Base-by-base conservation (phyloP, 1,140 invertebrate genomes). In the Bacillus rossius region DNA sequence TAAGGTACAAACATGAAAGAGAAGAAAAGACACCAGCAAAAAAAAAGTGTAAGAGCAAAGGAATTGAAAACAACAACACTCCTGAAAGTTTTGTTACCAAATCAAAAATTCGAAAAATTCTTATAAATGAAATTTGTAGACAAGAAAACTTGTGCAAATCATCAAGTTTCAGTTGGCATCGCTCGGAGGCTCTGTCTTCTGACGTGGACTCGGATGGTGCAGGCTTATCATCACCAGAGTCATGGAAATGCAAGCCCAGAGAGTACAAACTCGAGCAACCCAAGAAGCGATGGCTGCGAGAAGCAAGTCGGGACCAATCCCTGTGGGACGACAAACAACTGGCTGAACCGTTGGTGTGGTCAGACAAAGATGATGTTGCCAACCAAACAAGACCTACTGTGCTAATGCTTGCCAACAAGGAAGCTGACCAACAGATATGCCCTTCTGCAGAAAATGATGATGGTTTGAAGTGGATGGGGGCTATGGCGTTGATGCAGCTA, bases 401-500 rank as follows among this genome's bases (percentile, higher is more conserved):
- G 17, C 60, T 82, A 2, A 80, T 83, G 69, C 61, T 76, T 14
- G 79, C 77, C 53, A 73, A 74, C 59, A 60, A 17, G 47, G 19
- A 62, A 29, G 25, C n/a, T 14, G 50, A 62, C 14, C 41, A 37
- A 7, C 19, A 5, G 22, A 55, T n/a, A 7, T 34, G 29, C 10
- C 29, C 29, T 20, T 41, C 13, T 25, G 61, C 59, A 2, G 57
- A 49, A 16, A 47, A 59, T 7, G 76, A 77, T 43, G 75, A 77
- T 52, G 77, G 77, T 65, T 77, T 83, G 38, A 78, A 81, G 61
- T 79, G 80, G 75, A 64, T 83, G 14, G 82, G 83, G 20, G 85
- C 85, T 22, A 74, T 88, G 60, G 85, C 85, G 26, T 71, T 88
- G 0, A 84, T 87, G 69, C 81, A 87, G 70, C 67, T 88, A 22